phyloP scores from a whole-genome alignment of 2,888 invertebrate genomes.

The Cyclophora albipunctata region DNA sequence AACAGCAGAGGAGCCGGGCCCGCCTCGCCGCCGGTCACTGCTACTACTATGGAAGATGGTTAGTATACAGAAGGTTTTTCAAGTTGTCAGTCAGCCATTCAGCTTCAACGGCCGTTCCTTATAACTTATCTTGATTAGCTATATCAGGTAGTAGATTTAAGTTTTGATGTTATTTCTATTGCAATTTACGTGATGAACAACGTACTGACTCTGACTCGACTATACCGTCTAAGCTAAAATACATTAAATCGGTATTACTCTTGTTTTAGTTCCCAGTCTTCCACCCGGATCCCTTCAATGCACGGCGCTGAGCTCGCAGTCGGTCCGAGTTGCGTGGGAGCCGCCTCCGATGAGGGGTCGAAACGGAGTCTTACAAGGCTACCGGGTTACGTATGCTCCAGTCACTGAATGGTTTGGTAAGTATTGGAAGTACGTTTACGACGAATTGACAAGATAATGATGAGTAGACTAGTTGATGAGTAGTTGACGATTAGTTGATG shows the following conservation, averaged over 20 bases:
- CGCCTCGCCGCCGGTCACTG: constrained; percentile 85
- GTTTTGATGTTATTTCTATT: no score
- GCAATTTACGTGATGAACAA: no score
- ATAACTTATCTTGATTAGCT: no score
- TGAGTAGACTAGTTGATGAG: no score
- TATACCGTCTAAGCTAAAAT: no score
- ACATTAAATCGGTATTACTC: neutral
- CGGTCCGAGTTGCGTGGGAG: constrained; percentile 90
- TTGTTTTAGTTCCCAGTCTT: constrained; percentile 84
- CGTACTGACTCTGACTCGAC: no score
- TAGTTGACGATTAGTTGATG: no score
- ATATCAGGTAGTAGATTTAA: no score
- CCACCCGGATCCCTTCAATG: constrained; percentile 89
- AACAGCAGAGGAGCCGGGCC: constrained; percentile 91
- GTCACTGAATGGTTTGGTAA: constrained; percentile 87
- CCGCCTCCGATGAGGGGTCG: constrained; percentile 87
- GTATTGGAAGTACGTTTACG: constrained; percentile 22
- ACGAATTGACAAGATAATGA: no score
- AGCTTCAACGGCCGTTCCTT: no score
- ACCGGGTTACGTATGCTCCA: constrained; percentile 87
- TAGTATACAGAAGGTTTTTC: constrained; percentile 23
- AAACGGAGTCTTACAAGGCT: constrained; percentile 89
- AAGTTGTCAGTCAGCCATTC: no score
- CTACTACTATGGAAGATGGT: constrained; percentile 90
- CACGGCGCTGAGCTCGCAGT: constrained; percentile 87